These are phyloP conservation scores for Zaprionus taronus DNA, from an alignment of 1,140 invertebrate species.

Conservation along the genomic window DNA sequence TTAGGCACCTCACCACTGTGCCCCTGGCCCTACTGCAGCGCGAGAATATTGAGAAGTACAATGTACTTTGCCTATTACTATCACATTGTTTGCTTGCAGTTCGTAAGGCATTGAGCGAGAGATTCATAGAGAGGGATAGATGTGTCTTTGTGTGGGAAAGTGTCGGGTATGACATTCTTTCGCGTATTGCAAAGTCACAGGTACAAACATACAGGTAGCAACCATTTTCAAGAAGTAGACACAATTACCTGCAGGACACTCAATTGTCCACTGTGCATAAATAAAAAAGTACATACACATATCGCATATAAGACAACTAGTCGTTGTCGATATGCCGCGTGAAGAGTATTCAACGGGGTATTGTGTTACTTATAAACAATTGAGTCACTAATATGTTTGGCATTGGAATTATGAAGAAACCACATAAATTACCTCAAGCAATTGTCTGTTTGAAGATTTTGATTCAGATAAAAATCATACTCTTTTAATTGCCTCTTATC, in stretches of 20 bases:
- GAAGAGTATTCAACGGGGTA: not conserved
- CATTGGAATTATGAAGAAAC: not conserved
- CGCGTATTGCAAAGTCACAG: not conserved
- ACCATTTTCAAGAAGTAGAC: not conserved
- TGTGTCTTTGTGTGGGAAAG: not conserved
- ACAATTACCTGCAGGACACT: too few species aligned
- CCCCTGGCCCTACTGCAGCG: not conserved
- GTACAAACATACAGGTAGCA: slow-evolving; percentile 3
- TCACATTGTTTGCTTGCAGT: slow-evolving; percentile 23
- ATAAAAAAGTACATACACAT: too few species aligned
- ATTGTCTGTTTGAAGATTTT: not conserved
- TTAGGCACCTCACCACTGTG: not conserved
- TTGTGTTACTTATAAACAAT: slow-evolving; percentile 1
- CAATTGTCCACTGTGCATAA: too few species aligned
- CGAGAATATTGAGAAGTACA: slow-evolving; percentile 1
- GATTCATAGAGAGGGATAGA: not conserved
- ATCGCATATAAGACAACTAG: too few species aligned
- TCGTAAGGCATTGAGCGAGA: not conserved
- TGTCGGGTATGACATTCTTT: not conserved
- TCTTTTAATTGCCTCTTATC: not conserved
- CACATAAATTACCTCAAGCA: not conserved
- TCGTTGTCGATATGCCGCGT: not conserved
- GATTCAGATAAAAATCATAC: not conserved
- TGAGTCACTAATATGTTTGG: not conserved
- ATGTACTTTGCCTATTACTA: slow-evolving; percentile 28